Base-by-base conservation (phyloP, 2,797 vertebrate genomes). In the Anguilla obscura region DNA sequence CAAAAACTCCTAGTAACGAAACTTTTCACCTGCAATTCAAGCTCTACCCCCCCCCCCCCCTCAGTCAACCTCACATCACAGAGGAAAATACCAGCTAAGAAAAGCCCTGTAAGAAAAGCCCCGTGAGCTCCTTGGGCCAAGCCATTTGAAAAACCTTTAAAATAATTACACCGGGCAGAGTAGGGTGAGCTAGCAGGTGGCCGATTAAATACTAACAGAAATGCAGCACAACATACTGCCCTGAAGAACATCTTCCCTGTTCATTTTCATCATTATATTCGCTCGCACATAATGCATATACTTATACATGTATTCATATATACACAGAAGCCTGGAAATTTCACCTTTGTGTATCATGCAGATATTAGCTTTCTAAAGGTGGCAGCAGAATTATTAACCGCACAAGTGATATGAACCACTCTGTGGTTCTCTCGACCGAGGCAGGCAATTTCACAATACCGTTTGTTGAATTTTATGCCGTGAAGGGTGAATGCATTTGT, bases 21-120 rank as follows among this genome's bases (percentile, higher is more conserved):
- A 10, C 27, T 56, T 85, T 58, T 85, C 84, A 85, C 84, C 84
- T 85, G 84, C 84, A 85, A 48, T 60, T 48, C 30, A 85, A 85
- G 52, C 33, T 50, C n/a, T 56, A 27, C 33, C 48, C 30, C 14
- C 3, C 40, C 40, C 40, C 3, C 40, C 30, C 45, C 16, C 27
- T 10, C 14, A 16, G 27, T 58, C 84, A 33, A 36, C 6, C 27
- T 27, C 52, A 9, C 83, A 54, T 9, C 30, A 10, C 8, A 87
- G 71, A 63, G 52, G 69, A 85, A 87, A 40, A 71, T 74, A 30
- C 7, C 33, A 79, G 84, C 84, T 50, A 85, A 74, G 1, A 14
- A 86, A 89, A 89, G 86, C 88, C 85, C 60, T 89, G 3, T 50
- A 85, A 74, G 1, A 14, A 86, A 89, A 89, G 86, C 88, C 85